Evolutionary conservation across 2,113 vertebrate species (phyloP), one percentile per base, ranked within the genome.

Genomic region (Rafetus swinhoei): DNA sequence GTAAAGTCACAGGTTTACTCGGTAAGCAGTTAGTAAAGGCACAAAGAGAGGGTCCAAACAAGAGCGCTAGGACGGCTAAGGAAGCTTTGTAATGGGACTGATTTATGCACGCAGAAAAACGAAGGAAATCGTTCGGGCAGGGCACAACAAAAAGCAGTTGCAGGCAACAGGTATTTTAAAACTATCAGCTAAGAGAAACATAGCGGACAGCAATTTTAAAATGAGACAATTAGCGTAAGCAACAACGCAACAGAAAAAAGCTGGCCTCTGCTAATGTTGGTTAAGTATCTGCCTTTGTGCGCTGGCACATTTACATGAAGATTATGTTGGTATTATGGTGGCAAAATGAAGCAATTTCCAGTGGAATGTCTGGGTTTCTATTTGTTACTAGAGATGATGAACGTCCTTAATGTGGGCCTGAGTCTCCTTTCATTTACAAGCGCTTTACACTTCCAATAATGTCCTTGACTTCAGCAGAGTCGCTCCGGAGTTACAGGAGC

Each of bases 91-190:
- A 86, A 84, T n/a, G 80, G 87, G 79, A 79, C 79, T 87, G 62
- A 93, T 88, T 93, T 59, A 69, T 45, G 81, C 76, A 90, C 60
- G 89, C 11, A 76, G 55, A 57, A 25, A 25, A 76, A 80, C 9
- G 54, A 90, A 82, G n/a, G 29, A 91, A 92, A 54, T 89, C 60
- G 79, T 35, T 84, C 90, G 83, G 35, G 86, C 52, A 87, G 72
- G 81, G 88, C 62, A 69, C 80, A 77, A 94, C 32, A 10, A 81
- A 89, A 94, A 93, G 85, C 77, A 95, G 80, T 88, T 93, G 96
- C 83, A 97, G 91, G 89, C 94, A 96, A 92, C 89, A 81, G 93
- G 93, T 82, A 91, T 82, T 95, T 56, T 52, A 92, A 53, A 90
- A 65, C 60, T 16, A 91, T 18, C 69, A 92, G 85, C 14, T 95